phyloP scores from a whole-genome alignment of 2,797 vertebrate genomes.

The Poecilia picta region DNA sequence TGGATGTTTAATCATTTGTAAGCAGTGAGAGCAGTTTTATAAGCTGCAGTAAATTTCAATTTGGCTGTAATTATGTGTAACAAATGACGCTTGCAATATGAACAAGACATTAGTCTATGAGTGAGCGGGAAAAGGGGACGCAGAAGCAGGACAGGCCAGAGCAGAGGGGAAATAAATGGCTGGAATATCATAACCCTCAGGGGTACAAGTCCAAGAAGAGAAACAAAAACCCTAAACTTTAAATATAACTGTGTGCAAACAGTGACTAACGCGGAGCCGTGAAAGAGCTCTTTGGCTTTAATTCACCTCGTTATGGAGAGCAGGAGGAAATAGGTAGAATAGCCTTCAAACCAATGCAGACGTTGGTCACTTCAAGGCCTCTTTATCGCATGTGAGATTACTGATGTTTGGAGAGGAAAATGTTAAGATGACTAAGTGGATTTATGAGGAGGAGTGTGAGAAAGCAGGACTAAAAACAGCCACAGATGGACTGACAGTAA shows the following conservation, averaged over 20 bases:
- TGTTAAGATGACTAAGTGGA: neutral
- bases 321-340: neutral
- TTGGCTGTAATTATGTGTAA: neutral
- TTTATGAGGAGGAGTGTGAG: neutral
- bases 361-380: constrained; percentile 12
- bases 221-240: constrained; percentile 17
- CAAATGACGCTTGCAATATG: neutral
- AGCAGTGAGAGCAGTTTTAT: neutral
- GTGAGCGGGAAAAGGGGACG: neutral
- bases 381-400: constrained; percentile 6
- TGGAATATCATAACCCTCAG: neutral
- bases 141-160: constrained; percentile 5
- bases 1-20: neutral
- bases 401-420: constrained; percentile 9
- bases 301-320: neutral
- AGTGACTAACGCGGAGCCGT: constrained; percentile 27
- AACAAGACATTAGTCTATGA: neutral
- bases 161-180: constrained; percentile 7
- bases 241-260: constrained; percentile 20
- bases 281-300: neutral
- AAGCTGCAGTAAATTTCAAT: neutral
- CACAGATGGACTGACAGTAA: constrained; percentile 2
- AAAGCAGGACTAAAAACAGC: constrained; percentile 6
- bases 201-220: constrained; percentile 5
- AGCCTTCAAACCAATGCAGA: neutral